These are phyloP conservation scores for Chitala chitala DNA, from an alignment of 2,113 vertebrate genomes.

Conservation along the genomic window DNA sequence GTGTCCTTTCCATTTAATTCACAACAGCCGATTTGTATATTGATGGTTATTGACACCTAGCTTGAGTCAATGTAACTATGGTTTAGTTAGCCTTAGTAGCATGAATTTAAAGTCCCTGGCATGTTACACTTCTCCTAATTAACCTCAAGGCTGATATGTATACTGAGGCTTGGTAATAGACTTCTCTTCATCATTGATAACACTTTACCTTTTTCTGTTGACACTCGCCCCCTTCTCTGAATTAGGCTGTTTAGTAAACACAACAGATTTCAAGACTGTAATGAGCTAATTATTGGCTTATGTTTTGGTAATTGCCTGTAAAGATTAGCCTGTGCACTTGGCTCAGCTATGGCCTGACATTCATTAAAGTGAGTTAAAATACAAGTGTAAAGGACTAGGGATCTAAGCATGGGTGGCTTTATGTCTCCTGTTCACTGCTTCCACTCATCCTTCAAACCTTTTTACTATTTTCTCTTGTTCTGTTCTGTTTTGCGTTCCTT, in stretches of 20 bases:
- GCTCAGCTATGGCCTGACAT: not conserved
- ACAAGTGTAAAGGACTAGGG: not conserved
- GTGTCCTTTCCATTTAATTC: no score
- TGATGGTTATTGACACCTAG: not conserved
- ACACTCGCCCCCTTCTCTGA: not conserved
- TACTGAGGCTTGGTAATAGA: not conserved
- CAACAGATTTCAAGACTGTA: slow-evolving; percentile 7
- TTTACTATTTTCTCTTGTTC: slow-evolving; percentile 49
- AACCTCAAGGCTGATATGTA: no score
- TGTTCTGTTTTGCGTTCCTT: slow-evolving; percentile 57
- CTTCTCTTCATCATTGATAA: not conserved
- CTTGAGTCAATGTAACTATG: not conserved
- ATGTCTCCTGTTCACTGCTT: not conserved
- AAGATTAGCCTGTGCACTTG: not conserved
- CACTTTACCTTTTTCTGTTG: slow-evolving; percentile 5
- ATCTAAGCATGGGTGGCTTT: not conserved
- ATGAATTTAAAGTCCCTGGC: no score
- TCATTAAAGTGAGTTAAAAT: not conserved
- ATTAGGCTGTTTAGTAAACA: not conserved
- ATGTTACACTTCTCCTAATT: no score
- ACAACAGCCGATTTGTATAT: not conserved
- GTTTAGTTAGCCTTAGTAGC: no score
- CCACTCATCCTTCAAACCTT: slow-evolving; percentile 36
- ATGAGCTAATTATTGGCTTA: not conserved
- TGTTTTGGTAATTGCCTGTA: not conserved